phyloP scores from a whole-genome alignment of 1,140 invertebrate species.

The Drosophila kikkawai region DNA sequence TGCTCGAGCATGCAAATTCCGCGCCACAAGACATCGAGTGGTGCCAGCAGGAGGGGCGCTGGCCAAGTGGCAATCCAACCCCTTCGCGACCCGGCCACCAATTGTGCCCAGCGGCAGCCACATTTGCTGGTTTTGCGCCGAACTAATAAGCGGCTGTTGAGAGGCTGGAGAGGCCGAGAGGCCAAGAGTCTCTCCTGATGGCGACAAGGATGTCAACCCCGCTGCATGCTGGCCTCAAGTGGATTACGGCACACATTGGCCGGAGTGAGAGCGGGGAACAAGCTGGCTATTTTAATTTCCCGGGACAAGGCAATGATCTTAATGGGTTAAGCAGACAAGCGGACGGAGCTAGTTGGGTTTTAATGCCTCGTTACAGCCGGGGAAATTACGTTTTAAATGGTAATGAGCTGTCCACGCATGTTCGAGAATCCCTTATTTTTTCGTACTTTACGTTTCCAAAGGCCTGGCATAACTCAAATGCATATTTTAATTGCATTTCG shows the following conservation, averaged over 20 bases:
- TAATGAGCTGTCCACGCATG: constrained; percentile 68
- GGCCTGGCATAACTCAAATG: constrained; percentile 63
- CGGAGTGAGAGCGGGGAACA: not conserved
- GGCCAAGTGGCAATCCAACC: constrained; percentile 9
- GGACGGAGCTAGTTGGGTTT: constrained; percentile 23
- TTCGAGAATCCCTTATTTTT: constrained; percentile 40
- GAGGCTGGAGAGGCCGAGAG: constrained; percentile 30
- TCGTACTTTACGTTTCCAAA: constrained; percentile 22
- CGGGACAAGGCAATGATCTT: constrained; percentile 30
- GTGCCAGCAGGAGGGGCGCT: constrained; percentile 18
- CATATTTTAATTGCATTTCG: constrained; percentile 77
- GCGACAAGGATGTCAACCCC: constrained; percentile 44
- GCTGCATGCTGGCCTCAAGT: constrained; percentile 50
- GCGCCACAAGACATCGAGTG: constrained; percentile 49
- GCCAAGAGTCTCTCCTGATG: constrained; percentile 10
- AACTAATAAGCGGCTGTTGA: constrained; percentile 64
- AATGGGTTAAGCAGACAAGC: constrained; percentile 40
- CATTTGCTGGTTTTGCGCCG: constrained; percentile 63
- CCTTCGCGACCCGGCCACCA: constrained; percentile 53
- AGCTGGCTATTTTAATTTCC: constrained; percentile 19
- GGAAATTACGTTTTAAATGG: constrained; percentile 25
- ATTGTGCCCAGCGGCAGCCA: constrained; percentile 77
- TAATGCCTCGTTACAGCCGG: constrained; percentile 24
- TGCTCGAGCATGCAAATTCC: constrained; percentile 43
- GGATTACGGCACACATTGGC: constrained; percentile 51